These are phyloP conservation scores for Holacanthella duospinosa DNA, from an alignment of 2,888 invertebrate species.

Conservation along the genomic window DNA sequence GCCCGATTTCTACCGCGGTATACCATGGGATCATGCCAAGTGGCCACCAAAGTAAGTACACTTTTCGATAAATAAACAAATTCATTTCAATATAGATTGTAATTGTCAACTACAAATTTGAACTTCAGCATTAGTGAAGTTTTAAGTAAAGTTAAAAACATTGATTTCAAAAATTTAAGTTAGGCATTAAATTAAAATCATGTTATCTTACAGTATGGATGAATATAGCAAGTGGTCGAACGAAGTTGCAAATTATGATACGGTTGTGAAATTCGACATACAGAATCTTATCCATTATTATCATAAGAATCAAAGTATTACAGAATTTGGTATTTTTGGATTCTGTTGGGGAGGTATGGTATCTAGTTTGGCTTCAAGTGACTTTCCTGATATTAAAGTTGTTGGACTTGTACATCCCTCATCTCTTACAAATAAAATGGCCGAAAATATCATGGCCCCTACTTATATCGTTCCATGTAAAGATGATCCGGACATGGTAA, in stretches of 20 bases:
- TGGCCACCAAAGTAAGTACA: not conserved
- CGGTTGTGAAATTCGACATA: slow-evolving; percentile 7
- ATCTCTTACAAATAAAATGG: slow-evolving; percentile 19
- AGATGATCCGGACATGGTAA: slow-evolving; percentile 32
- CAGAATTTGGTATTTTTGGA: slow-evolving; percentile 16
- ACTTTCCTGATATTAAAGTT: slow-evolving; percentile 22
- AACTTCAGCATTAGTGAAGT: too few relatives aligned
- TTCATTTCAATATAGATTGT: too few relatives aligned
- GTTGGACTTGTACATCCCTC: slow-evolving; percentile 31
- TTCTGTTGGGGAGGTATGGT: slow-evolving; percentile 25
- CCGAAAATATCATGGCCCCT: slow-evolving; percentile 20
- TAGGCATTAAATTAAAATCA: not conserved
- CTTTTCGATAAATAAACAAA: too few relatives aligned
- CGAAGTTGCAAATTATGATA: not conserved
- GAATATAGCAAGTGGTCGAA: not conserved
- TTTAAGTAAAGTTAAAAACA: too few relatives aligned
- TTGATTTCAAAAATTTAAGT: not conserved
- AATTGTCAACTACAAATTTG: too few relatives aligned
- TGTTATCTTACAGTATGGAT: not conserved
- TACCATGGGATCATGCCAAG: not conserved
- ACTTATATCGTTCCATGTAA: slow-evolving; percentile 26
- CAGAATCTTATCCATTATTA: slow-evolving; percentile 8
- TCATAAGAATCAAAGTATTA: slow-evolving; percentile 5
- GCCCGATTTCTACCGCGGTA: not conserved
- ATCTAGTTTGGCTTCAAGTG: slow-evolving; percentile 8